These are phyloP conservation scores for Athrips mouffetella DNA, from an alignment of 2,888 invertebrate genomes.

Conservation along the genomic window DNA sequence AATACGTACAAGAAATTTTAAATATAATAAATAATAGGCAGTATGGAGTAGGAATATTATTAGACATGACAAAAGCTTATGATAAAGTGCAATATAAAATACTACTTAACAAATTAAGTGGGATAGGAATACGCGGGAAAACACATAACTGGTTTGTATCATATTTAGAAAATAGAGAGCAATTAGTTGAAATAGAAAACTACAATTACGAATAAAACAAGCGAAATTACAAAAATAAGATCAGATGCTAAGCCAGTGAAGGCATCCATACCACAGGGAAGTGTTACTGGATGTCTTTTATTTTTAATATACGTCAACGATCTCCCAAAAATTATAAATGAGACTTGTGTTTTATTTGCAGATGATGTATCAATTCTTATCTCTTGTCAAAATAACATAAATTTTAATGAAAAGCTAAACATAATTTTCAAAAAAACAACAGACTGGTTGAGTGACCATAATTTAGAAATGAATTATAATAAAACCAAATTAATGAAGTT, in stretches of 20 bases:
- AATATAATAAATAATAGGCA: conserved; percentile 14
- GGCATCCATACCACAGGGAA: conserved; percentile 15
- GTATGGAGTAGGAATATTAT: conserved; percentile 14
- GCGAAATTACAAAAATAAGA: conserved; percentile 7
- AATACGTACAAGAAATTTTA: conserved; percentile 13
- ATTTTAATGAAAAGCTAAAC: neutral
- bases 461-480: conserved; percentile 17
- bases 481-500: conserved; percentile 20
- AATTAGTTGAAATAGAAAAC: conserved; percentile 18
- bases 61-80: conserved; percentile 22
- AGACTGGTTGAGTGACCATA: conserved; percentile 18
- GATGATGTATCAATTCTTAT: conserved; percentile 6
- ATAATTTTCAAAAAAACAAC: neutral
- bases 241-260: neutral
- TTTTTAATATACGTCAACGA: conserved; percentile 18
- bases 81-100: conserved; percentile 15
- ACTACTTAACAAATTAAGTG: conserved; percentile 6
- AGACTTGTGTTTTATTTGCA: conserved; percentile 8
- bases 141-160: conserved; percentile 17
- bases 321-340: conserved; percentile 6
- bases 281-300: conserved; percentile 14
- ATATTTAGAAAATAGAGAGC: conserved; percentile 15
- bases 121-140: conserved; percentile 17
- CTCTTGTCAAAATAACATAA: neutral
- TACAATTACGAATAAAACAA: conserved; percentile 6